Evolutionary conservation across 1,140 invertebrate species (phyloP).

Genomic region (Theocolax elegans): DNA sequence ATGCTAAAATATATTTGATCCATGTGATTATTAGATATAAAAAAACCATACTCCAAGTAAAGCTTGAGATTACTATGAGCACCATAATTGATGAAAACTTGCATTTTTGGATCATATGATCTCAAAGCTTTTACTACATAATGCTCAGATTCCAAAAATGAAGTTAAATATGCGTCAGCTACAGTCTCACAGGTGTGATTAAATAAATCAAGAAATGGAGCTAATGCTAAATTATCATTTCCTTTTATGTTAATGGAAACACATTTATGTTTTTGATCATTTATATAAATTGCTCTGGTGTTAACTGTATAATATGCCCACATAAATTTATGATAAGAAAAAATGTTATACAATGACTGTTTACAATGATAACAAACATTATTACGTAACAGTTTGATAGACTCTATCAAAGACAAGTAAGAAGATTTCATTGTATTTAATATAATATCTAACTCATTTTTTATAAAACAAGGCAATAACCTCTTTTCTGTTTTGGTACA

Average conservation of each 20-base stretch:
- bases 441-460: slow-evolving; percentile 41
- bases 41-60: slow-evolving; percentile 82
- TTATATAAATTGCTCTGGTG: slow-evolving; percentile 77
- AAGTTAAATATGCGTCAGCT: slow-evolving; percentile 67
- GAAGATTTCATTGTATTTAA: slow-evolving; percentile 45
- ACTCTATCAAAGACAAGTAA: slow-evolving; percentile 49
- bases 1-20: slow-evolving; percentile 71
- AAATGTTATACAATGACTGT: slow-evolving; percentile 57
- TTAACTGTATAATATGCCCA: slow-evolving; percentile 81
- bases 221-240: slow-evolving; percentile 74
- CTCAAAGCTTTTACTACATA: slow-evolving; percentile 70
- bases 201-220: slow-evolving; percentile 82
- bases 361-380: slow-evolving; percentile 62
- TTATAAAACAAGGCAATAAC: slow-evolving; percentile 51
- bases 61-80: slow-evolving; percentile 76
- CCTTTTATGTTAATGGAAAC: slow-evolving; percentile 61
- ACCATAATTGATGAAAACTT: slow-evolving; percentile 84
- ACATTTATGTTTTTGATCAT: slow-evolving; percentile 55
- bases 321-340: slow-evolving; percentile 64
- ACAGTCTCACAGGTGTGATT: slow-evolving; percentile 75
- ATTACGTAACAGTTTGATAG: slow-evolving; percentile 59
- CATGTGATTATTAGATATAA: slow-evolving; percentile 71
- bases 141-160: slow-evolving; percentile 57
- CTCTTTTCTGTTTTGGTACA: slow-evolving; percentile 59
- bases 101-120: slow-evolving; percentile 67